These are phyloP conservation scores for Aphelinus atriplicis DNA, from an alignment of 1,140 invertebrate species.

Conservation along the genomic window DNA sequence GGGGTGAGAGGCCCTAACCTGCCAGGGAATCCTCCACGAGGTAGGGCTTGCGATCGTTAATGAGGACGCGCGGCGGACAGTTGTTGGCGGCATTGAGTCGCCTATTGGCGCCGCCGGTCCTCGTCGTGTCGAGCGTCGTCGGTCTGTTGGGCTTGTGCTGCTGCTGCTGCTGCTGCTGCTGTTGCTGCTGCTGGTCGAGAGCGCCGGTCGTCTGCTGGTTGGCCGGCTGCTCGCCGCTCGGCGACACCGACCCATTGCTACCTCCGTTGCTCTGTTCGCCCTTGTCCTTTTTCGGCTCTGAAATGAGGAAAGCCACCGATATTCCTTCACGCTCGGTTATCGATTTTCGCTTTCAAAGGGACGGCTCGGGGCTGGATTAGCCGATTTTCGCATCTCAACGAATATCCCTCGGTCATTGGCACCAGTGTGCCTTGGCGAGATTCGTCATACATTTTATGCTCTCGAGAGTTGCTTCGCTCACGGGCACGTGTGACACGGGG, in stretches of 20 bases:
- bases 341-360: background rate
- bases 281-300: conserved; percentile 92
- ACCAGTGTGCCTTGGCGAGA: too few relatives aligned
- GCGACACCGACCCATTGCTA: conserved; percentile 70
- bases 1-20: conserved; percentile 44
- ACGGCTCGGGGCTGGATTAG: too few relatives aligned
- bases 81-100: conserved; percentile 37
- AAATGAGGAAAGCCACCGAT: conserved; percentile 52
- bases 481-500: too few relatives aligned
- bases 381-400: too few relatives aligned
- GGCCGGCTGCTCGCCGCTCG: conserved; percentile 66
- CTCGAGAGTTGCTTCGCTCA: too few relatives aligned
- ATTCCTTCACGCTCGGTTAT: background rate
- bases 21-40: conserved; percentile 26
- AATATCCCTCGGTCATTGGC: too few relatives aligned
- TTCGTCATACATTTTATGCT: too few relatives aligned
- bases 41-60: conserved; percentile 30
- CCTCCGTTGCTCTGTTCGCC: conserved; percentile 73
- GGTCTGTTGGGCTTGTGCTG: conserved; percentile 75
- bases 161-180: conserved; percentile 50
- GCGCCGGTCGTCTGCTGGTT: conserved; percentile 66
- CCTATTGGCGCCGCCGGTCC: conserved; percentile 64
- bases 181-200: conserved; percentile 61
- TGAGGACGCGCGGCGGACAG: background rate
- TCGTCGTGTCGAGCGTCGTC: conserved; percentile 76